Conservation (phyloP, 1,140 invertebrate species). For the Plutomurus gul region DNA sequence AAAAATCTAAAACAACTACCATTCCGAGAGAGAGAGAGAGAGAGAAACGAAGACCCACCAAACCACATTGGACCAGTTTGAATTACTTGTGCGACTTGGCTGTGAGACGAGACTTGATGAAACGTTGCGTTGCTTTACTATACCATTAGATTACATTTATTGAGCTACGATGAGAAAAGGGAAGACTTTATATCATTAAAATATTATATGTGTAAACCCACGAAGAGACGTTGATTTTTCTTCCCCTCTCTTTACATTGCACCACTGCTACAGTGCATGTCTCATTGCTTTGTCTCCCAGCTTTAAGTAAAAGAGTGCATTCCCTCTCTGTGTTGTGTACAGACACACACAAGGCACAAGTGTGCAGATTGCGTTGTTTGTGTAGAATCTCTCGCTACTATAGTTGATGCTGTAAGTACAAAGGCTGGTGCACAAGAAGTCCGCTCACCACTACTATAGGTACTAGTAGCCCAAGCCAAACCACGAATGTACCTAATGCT, state of each 20-base stretch:
- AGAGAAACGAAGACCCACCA: not conserved
- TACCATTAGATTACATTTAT: not conserved
- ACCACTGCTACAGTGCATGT: too few species aligned
- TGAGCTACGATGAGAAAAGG: not conserved
- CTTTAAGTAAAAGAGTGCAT: not conserved
- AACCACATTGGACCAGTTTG: slow-evolving; percentile 24
- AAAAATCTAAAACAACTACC: slow-evolving; percentile 34
- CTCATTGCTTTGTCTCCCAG: too few species aligned
- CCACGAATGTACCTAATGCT: not conserved
- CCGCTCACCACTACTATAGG: too few species aligned
- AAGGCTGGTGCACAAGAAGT: too few species aligned
- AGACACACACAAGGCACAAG: not conserved
- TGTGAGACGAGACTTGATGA: not conserved
- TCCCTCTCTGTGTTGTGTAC: not conserved
- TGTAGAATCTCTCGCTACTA: too few species aligned
- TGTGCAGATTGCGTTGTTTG: not conserved
- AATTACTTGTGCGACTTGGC: not conserved
- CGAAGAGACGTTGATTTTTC: not conserved
- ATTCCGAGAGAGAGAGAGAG: not conserved
- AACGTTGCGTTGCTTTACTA: not conserved
- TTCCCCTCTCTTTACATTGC: not conserved
- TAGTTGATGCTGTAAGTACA: too few species aligned
- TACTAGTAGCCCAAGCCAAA: not conserved
- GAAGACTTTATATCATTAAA: not conserved
- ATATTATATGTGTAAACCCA: not conserved